A percentile compares a stretch with the other conserved stretches of the same genome.
phyloP scores from a whole-genome alignment of 2,113 vertebrate genomes.

The Ophthalmolycus amberensis region DNA sequence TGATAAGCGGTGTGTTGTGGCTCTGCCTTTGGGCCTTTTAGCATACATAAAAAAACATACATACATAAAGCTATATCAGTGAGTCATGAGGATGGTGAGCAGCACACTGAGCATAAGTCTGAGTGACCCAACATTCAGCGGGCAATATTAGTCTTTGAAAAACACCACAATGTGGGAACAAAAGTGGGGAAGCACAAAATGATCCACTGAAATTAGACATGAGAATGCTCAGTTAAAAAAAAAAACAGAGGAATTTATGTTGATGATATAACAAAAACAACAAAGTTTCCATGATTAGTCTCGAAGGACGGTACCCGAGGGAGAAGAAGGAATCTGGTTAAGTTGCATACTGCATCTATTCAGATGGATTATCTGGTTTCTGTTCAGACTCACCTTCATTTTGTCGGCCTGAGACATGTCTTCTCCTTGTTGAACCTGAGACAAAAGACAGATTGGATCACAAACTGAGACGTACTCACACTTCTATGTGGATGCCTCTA shows the following conservation, averaged over 20 bases:
- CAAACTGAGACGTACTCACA: neutral
- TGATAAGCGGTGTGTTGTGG: conserved; percentile 23
- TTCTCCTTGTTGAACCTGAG: conserved; percentile 59
- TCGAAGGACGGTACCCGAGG: neutral
- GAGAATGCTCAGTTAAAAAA: neutral
- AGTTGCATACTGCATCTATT: neutral
- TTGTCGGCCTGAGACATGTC: conserved; percentile 86
- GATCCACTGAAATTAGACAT: neutral
- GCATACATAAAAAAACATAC: neutral
- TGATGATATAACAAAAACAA: neutral
- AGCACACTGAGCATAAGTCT: conserved; percentile 1
- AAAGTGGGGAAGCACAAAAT: neutral
- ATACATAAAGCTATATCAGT: neutral
- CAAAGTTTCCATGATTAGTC: neutral
- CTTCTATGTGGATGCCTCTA: neutral
- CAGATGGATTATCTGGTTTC: neutral
- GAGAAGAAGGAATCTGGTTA: conserved; percentile 22
- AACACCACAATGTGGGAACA: neutral
- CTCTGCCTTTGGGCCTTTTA: conserved; percentile 25
- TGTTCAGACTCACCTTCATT: conserved; percentile 78
- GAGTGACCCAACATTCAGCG: neutral
- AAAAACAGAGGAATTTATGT: neutral
- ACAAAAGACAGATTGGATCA: conserved; percentile 3
- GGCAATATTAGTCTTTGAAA: neutral
- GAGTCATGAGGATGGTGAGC: conserved; percentile 35